Evolutionary conservation across 23 tunicate genomes (phyloP).

Genomic region (Trididemnum miniatum): DNA sequence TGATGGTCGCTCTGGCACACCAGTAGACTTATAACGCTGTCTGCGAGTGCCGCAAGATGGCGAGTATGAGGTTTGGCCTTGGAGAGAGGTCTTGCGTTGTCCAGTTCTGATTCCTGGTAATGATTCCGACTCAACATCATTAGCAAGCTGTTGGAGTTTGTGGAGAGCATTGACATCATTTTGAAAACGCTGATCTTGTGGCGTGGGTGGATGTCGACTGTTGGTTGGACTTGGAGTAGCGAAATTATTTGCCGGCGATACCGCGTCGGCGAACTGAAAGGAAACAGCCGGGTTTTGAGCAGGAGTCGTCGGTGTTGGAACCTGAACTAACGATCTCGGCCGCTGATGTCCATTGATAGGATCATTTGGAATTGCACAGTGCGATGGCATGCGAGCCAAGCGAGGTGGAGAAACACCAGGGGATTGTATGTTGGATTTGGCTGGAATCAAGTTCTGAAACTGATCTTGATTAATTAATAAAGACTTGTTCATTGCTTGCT

Average conservation of each 20-base stretch:
- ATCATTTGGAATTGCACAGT: neutral
- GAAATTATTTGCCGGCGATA: neutral
- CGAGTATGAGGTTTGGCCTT: neutral
- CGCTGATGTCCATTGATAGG: neutral
- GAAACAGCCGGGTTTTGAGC: neutral
- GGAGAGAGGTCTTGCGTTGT: neutral
- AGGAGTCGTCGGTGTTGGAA: constrained; percentile 23
- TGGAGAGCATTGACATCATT: constrained; percentile 16
- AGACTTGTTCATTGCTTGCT: neutral
- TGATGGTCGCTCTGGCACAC: constrained; percentile 38
- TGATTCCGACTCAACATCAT: constrained; percentile 11
- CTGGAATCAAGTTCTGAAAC: neutral
- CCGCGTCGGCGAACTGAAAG: constrained; percentile 10
- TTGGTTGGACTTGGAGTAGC: constrained; percentile 4
- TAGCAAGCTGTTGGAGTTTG: constrained; percentile 58
- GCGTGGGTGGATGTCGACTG: constrained; percentile 15
- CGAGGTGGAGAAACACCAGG: constrained; percentile 1
- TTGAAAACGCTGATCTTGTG: neutral
- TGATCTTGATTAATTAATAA: neutral
- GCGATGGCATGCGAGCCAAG: no score
- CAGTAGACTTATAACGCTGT: constrained; percentile 30
- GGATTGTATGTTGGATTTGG: neutral
- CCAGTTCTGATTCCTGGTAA: neutral
- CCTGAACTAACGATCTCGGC: neutral
- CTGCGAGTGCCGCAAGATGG: constrained; percentile 17